Evolutionary conservation across 2,113 vertebrate species (phyloP).

Genomic region (Holacanthus passer): DNA sequence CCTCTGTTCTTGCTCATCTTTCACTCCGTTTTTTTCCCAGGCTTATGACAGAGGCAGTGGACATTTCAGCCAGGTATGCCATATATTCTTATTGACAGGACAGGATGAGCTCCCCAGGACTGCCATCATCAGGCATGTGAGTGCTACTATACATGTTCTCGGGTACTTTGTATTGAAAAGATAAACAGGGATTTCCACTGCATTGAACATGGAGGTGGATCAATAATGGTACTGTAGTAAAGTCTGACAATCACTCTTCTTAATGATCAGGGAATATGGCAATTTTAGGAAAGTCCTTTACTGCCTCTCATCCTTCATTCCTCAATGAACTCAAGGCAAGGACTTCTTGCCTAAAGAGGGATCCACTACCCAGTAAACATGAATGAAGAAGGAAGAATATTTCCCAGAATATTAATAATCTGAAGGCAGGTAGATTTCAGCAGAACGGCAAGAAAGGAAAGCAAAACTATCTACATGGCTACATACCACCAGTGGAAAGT

Average conservation of each 20-base stretch:
- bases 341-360: neutral
- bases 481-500: neutral
- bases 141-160: neutral
- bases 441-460: neutral
- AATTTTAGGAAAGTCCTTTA: neutral
- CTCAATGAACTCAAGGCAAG: neutral
- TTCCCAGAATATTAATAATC: neutral
- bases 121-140: neutral
- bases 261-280: conserved; percentile 4
- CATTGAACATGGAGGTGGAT: neutral
- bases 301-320: neutral
- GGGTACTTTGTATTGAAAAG: neutral
- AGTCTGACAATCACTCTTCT: conserved; percentile 9
- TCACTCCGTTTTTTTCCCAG: neutral
- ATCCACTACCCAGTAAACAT: neutral
- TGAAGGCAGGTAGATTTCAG: too few relatives aligned
- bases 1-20: neutral
- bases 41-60: neutral
- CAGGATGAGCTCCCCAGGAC: neutral
- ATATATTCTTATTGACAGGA: neutral
- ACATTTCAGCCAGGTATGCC: neutral
- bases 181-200: neutral
- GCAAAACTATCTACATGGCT: neutral
- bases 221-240: neutral
- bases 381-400: neutral